phyloP scores from a whole-genome alignment of 35 echinoderm and acorn worm species.

The Chiridota heheva region DNA sequence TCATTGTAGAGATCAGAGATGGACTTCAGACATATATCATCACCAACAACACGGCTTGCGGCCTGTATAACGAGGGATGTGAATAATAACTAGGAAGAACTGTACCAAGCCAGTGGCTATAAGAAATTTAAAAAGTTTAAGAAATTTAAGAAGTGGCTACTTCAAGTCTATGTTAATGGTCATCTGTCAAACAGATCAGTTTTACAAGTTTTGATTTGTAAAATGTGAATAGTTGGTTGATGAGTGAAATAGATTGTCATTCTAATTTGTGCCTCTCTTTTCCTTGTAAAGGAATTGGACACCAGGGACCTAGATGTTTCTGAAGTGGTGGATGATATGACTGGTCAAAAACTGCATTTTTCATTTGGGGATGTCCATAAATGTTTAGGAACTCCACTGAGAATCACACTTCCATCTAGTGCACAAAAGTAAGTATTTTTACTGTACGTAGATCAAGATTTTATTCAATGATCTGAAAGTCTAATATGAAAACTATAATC shows the following conservation, averaged over 20 bases:
- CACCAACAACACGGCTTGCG: no score
- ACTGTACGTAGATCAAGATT: no score
- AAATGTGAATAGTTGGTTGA: not conserved
- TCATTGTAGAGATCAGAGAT: no score
- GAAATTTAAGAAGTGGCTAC: not conserved
- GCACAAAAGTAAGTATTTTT: slow-evolving; percentile 59
- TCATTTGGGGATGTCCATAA: slow-evolving; percentile 25
- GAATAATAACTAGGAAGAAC: no score
- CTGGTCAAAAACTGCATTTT: slow-evolving; percentile 65
- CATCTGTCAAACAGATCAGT: not conserved
- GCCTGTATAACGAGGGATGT: no score
- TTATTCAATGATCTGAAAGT: no score
- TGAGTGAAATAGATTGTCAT: not conserved
- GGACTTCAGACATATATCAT: no score
- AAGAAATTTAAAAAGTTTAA: not conserved
- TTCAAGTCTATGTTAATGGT: not conserved
- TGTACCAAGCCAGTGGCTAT: not conserved
- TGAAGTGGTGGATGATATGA: slow-evolving; percentile 42
- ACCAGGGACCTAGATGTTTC: slow-evolving; percentile 39
- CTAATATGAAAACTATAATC: no score
- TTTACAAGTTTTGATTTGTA: not conserved
- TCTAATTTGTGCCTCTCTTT: not conserved
- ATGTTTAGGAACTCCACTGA: slow-evolving; percentile 36
- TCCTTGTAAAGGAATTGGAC: slow-evolving; percentile 48
- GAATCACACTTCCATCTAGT: slow-evolving; percentile 55